Evolutionary conservation across 1,140 invertebrate species (phyloP).

Genomic region (Archivesica marissinica): DNA sequence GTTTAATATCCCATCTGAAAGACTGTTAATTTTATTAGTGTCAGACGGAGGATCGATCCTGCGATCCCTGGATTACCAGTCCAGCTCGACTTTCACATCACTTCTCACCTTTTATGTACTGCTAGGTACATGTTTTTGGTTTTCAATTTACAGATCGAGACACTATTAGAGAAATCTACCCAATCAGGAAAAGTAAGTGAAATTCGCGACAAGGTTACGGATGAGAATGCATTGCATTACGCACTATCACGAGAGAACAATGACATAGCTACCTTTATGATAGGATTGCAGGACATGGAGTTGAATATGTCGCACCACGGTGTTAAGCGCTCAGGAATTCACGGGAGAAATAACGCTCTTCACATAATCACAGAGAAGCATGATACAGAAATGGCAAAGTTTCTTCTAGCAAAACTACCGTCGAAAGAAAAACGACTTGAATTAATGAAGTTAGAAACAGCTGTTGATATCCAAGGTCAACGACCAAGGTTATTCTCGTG

Average conservation of each 20-base stretch:
- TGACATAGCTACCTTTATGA: conserved; percentile 61
- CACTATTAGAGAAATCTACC: neutral
- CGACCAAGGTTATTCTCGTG: conserved; percentile 77
- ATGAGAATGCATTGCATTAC: conserved; percentile 72
- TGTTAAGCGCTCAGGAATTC: conserved; percentile 55
- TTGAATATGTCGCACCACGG: conserved; percentile 66
- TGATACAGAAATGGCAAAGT: conserved; percentile 68
- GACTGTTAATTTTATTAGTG: no score
- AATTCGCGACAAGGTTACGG: conserved; percentile 59
- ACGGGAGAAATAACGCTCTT: conserved; percentile 70
- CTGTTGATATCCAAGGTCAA: conserved; percentile 78
- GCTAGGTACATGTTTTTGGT: no score
- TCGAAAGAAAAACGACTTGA: conserved; percentile 39
- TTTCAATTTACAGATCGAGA: no score
- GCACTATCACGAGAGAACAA: conserved; percentile 61
- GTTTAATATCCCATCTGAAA: no score
- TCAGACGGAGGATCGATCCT: no score
- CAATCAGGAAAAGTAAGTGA: neutral
- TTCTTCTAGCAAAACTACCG: conserved; percentile 66
- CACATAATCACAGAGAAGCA: conserved; percentile 74
- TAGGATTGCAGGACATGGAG: conserved; percentile 58
- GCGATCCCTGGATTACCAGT: no score
- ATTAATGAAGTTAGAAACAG: conserved; percentile 74
- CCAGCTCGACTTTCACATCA: no score
- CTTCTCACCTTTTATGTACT: neutral